Percentiles rank a stretch among this genome's conserved stretches.
Evolutionary conservation across 2,797 vertebrate genomes (phyloP).

Genomic region (Ctenosaura bakeri): DNA sequence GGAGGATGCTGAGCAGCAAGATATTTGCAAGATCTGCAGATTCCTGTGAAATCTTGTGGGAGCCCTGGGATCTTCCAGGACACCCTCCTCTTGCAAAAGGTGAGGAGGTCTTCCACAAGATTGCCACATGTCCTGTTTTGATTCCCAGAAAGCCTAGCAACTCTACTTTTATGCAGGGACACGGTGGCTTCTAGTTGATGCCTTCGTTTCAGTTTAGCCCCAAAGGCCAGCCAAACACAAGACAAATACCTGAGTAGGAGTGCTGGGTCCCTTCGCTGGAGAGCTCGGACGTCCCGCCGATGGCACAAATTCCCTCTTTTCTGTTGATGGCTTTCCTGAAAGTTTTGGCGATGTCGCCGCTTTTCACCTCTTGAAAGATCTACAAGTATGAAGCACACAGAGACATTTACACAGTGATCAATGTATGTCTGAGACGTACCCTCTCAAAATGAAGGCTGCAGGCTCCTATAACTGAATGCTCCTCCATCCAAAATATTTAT

Average conservation of each 20-base stretch:
- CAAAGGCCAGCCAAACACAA: not conserved
- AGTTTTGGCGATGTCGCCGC: slow-evolving; percentile 92
- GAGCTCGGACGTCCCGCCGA: slow-evolving; percentile 93
- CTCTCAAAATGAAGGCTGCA: not conserved
- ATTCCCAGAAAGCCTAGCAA: no score
- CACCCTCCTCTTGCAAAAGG: no score
- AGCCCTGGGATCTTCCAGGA: no score
- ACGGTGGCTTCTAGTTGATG: no score
- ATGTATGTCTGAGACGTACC: not conserved
- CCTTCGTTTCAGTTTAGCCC: not conserved
- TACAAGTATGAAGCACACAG: slow-evolving; percentile 73
- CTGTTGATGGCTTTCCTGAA: slow-evolving; percentile 95
- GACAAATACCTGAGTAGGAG: slow-evolving; percentile 90
- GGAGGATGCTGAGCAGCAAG: no score
- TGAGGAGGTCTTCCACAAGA: no score
- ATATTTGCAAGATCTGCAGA: no score
- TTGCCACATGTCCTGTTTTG: no score
- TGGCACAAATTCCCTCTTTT: slow-evolving; percentile 96
- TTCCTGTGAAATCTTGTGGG: no score
- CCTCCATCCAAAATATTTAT: not conserved
- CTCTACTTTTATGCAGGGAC: no score
- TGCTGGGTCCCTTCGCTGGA: slow-evolving; percentile 97
- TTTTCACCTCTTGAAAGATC: slow-evolving; percentile 94
- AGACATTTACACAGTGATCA: not conserved
- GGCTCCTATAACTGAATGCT: not conserved